Percentiles rank a stretch among this genome's conserved stretches.
Conservation (phyloP, 2,113 vertebrate genomes). For the Ancistrus triradiatus region DNA sequence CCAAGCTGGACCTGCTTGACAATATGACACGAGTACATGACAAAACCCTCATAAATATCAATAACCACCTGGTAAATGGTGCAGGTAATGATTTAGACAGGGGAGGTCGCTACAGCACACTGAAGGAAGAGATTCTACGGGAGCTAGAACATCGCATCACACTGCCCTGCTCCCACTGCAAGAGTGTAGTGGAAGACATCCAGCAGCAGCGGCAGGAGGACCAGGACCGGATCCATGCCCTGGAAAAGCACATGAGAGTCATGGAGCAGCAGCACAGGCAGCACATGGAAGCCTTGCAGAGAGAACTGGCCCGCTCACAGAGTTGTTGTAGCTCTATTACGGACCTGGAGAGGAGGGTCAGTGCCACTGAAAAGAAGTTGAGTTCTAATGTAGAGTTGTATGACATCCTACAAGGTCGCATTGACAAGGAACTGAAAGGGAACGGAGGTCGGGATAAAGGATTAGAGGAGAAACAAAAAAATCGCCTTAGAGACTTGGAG, state of each 20-base stretch:
- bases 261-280: slow-evolving; percentile 76
- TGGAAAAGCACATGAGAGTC: slow-evolving; percentile 79
- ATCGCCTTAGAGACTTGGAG: slow-evolving; percentile 75
- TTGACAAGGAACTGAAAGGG: slow-evolving; percentile 63
- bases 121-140: slow-evolving; percentile 66
- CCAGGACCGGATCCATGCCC: slow-evolving; percentile 70
- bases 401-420: slow-evolving; percentile 62
- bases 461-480: slow-evolving; percentile 66
- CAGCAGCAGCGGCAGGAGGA: slow-evolving; percentile 76
- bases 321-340: slow-evolving; percentile 65
- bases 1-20: slow-evolving; percentile 82
- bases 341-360: slow-evolving; percentile 61
- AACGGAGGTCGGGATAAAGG: slow-evolving; percentile 48
- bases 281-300: slow-evolving; percentile 61
- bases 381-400: slow-evolving; percentile 63
- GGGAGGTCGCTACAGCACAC: slow-evolving; percentile 30
- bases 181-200: slow-evolving; percentile 73
- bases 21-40: slow-evolving; percentile 80
- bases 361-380: slow-evolving; percentile 65
- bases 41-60: slow-evolving; percentile 71
- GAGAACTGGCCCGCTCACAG: slow-evolving; percentile 57
- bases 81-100: slow-evolving; percentile 54
- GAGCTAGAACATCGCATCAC: slow-evolving; percentile 78
- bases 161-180: slow-evolving; percentile 77
- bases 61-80: slow-evolving; percentile 68